These are phyloP conservation scores for Borostomias antarcticus DNA, from an alignment of 2,797 vertebrate species.

Conservation along the genomic window DNA sequence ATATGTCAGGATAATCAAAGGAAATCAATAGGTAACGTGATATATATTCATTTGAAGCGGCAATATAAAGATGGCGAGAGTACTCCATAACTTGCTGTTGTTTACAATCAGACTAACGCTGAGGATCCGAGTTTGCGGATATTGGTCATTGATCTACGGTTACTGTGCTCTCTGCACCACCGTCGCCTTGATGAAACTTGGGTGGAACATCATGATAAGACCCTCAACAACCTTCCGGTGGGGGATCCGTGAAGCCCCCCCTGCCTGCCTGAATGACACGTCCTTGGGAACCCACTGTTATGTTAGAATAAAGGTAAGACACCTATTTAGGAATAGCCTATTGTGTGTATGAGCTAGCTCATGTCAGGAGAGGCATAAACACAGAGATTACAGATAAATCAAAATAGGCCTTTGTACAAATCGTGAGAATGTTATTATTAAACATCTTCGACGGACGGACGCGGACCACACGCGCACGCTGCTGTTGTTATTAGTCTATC, in stretches of 20 bases:
- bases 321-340: conserved; percentile 3
- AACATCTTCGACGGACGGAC: conserved; percentile 7
- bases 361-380: conserved; percentile 11
- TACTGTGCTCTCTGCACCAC: conserved; percentile 86
- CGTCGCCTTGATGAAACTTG: conserved; percentile 88
- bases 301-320: conserved; percentile 92
- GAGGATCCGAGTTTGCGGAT: conserved; percentile 78
- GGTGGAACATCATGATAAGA: conserved; percentile 86
- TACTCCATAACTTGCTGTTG: conserved; percentile 75
- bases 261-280: conserved; percentile 91
- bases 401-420: conserved; percentile 43
- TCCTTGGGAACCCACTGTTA: conserved; percentile 97
- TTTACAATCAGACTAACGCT: conserved; percentile 75
- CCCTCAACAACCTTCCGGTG: conserved; percentile 88
- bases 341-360: conserved; percentile 19
- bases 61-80: conserved; percentile 83
- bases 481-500: background rate
- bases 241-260: conserved; percentile 83
- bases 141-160: conserved; percentile 89
- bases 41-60: conserved; percentile 58
- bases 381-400: conserved; percentile 45
- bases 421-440: conserved; percentile 26
- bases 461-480: background rate
- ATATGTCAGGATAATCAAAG: conserved; percentile 25
- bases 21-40: conserved; percentile 50